phyloP scores from a whole-genome alignment of 2,888 invertebrate genomes.

The Eupelmus urozonus region DNA sequence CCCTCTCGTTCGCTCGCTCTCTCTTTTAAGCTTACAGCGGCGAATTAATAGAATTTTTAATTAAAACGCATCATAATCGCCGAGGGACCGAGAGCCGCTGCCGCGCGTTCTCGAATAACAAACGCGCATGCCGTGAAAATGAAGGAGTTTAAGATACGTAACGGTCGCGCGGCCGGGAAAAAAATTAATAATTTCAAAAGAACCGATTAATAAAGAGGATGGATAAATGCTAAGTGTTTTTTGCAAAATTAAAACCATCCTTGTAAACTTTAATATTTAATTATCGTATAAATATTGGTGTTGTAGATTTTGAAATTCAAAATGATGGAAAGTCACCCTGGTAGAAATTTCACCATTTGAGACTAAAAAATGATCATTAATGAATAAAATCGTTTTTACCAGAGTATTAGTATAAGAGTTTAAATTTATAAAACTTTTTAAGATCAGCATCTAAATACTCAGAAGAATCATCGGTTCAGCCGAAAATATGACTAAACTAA shows the following conservation, averaged over 20 bases:
- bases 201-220: neutral
- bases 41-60: constrained; percentile 74
- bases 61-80: constrained; percentile 71
- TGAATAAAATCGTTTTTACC: no score
- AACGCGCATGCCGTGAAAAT: constrained; percentile 24
- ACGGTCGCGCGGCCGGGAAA: neutral
- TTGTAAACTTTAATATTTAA: neutral
- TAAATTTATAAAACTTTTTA: no score
- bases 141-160: constrained; percentile 25
- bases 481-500: no score
- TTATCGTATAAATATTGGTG: no score
- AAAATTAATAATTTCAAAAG: constrained; percentile 29
- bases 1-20: constrained; percentile 6
- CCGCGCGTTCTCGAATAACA: constrained; percentile 9
- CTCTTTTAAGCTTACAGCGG: constrained; percentile 42
- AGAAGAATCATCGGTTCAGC: no score
- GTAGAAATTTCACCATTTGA: no score
- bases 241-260: neutral
- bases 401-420: no score
- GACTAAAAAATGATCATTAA: no score
- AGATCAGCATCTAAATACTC: no score
- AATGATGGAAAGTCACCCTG: no score
- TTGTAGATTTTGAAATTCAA: no score
- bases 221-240: neutral
- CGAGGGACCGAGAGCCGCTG: constrained; percentile 26